Percentiles rank a stretch among this genome's conserved stretches.
phyloP scores from a whole-genome alignment of 2,797 vertebrate genomes.

The Macropodus opercularis region DNA sequence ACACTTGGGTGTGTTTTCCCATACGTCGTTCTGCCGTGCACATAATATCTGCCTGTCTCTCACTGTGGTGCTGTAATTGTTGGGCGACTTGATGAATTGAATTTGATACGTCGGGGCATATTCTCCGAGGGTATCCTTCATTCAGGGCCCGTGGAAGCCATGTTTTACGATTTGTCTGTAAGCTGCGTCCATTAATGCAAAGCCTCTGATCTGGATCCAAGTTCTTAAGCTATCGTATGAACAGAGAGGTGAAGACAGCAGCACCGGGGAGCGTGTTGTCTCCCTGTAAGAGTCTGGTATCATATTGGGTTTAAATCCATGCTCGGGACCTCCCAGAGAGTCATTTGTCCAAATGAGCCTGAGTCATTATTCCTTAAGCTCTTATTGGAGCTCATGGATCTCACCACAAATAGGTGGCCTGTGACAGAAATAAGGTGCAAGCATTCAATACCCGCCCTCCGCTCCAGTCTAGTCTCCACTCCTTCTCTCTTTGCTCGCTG shows the following conservation, averaged over 20 bases:
- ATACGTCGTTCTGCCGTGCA: conserved; percentile 69
- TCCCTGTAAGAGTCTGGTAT: conserved; percentile 64
- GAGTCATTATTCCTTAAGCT: conserved; percentile 79
- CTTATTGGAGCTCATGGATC: conserved; percentile 77
- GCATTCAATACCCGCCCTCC: conserved; percentile 79
- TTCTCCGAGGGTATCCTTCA: conserved; percentile 56
- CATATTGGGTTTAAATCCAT: conserved; percentile 73
- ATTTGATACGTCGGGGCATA: conserved; percentile 59
- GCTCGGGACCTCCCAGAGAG: conserved; percentile 72
- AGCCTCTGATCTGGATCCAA: conserved; percentile 51
- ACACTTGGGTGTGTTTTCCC: conserved; percentile 76
- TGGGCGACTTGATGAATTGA: conserved; percentile 61
- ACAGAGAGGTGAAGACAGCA: conserved; percentile 54
- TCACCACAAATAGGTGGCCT: conserved; percentile 78
- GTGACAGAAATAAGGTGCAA: conserved; percentile 84
- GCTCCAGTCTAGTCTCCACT: conserved; percentile 25
- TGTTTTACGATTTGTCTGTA: conserved; percentile 40
- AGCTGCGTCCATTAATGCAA: conserved; percentile 29
- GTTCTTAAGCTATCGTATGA: conserved; percentile 52
- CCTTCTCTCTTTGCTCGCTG: conserved; percentile 57
- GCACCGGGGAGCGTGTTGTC: conserved; percentile 49
- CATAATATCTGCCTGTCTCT: conserved; percentile 73
- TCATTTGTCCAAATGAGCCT: conserved; percentile 83
- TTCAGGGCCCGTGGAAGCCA: conserved; percentile 33
- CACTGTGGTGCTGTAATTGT: conserved; percentile 56